Conservation (phyloP, 2,113 vertebrate genomes). For the Alaudala cheleensis region DNA sequence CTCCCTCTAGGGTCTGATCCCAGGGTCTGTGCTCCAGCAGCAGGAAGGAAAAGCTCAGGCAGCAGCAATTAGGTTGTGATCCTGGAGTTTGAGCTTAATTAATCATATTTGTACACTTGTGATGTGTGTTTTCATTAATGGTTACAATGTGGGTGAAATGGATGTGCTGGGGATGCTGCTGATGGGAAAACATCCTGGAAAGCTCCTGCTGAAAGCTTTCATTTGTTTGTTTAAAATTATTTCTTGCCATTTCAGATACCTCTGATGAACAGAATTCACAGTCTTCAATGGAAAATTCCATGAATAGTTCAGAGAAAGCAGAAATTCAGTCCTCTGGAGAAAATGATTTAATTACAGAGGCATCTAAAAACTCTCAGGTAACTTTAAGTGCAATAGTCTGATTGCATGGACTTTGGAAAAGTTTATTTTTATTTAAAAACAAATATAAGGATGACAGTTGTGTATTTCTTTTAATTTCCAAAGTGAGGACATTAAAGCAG, state of each 20-base stretch:
- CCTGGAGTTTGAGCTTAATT: neutral
- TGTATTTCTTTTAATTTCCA: neutral
- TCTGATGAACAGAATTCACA: constrained; percentile 82
- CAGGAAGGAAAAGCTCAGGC: neutral
- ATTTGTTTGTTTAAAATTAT: neutral
- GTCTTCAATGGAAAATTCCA: constrained; percentile 84
- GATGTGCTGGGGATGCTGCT: neutral
- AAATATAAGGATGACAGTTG: neutral
- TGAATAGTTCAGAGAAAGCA: constrained; percentile 85
- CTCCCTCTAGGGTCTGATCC: constrained; percentile 56
- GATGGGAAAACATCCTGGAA: neutral
- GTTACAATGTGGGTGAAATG: neutral
- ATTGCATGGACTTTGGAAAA: neutral
- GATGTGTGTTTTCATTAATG: neutral
- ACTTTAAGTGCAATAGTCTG: neutral
- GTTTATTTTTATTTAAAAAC: neutral
- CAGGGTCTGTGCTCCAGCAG: neutral
- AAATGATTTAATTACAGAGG: constrained; percentile 82
- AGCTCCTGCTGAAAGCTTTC: neutral
- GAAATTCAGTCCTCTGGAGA: constrained; percentile 84
- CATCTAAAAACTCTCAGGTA: constrained; percentile 92
- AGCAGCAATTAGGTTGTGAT: neutral
- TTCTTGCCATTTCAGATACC: constrained; percentile 63
- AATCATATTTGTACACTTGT: accelerated
- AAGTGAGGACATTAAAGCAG: neutral